These are phyloP conservation scores for Drosophila anomalipes DNA, from an alignment of 2,888 invertebrate genomes.

Conservation along the genomic window DNA sequence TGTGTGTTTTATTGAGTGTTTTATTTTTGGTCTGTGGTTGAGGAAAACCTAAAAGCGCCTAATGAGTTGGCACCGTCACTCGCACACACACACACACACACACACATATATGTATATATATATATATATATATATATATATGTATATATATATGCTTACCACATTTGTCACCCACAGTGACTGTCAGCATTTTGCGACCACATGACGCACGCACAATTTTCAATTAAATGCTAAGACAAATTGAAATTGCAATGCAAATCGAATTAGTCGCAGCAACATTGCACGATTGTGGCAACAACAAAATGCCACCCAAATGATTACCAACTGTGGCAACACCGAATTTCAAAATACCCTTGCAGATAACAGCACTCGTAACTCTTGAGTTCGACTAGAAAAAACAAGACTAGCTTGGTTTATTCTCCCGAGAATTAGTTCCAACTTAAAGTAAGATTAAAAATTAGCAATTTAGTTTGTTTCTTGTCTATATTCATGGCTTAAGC, in stretches of 20 bases:
- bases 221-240: conserved; percentile 65
- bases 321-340: neutral
- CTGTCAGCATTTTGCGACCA: conserved; percentile 18
- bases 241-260: conserved; percentile 74
- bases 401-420: neutral
- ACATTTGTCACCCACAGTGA: conserved; percentile 18
- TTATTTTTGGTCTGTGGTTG: neutral
- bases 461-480: neutral
- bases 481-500: neutral
- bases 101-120: neutral
- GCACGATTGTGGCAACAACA: conserved; percentile 16
- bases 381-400: neutral
- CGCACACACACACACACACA: neutral
- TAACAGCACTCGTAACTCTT: neutral
- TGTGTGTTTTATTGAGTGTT: neutral
- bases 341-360: neutral
- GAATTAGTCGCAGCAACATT: conserved; percentile 64
- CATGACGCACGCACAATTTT: conserved; percentile 58
- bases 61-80: conserved; percentile 9
- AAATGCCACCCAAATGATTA: neutral
- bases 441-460: neutral
- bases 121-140: no score
- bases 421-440: neutral
- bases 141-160: neutral
- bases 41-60: conserved; percentile 53